A percentile compares a stretch with the other conserved stretches of the same genome.
Conservation (phyloP, 2,797 vertebrate species). For the Margarornis squamiger region DNA sequence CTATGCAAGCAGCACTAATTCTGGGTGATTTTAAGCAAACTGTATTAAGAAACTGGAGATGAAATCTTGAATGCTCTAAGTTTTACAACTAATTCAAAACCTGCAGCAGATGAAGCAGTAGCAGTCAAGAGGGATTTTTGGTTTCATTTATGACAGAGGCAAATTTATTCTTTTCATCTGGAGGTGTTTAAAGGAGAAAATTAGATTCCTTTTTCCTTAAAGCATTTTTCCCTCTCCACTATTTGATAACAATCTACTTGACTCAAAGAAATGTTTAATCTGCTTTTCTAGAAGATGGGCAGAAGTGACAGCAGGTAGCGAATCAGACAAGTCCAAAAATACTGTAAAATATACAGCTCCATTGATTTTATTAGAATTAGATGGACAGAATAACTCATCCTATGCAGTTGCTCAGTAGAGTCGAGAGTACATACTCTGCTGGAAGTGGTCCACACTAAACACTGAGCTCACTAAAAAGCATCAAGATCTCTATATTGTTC, state of each 20-base stretch:
- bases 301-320: not conserved
- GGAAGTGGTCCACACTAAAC: not conserved
- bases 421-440: not conserved
- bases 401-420: not conserved
- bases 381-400: not conserved
- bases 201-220: not conserved
- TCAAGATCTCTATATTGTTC: not conserved
- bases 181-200: not conserved
- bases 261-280: not conserved
- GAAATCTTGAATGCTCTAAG: not conserved
- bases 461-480: not conserved
- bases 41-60: not conserved
- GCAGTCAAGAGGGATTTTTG: not conserved
- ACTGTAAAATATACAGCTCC: not conserved
- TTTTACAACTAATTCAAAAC: not conserved
- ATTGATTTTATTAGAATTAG: not conserved
- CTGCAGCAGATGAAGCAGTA: not conserved
- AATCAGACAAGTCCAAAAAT: not conserved
- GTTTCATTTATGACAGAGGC: not conserved
- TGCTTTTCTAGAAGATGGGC: not conserved
- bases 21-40: not conserved
- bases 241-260: not conserved
- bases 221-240: not conserved
- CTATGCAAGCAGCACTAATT: not conserved
- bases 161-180: slow-evolving; percentile 23